Percentiles rank a stretch among this genome's conserved stretches.
Evolutionary conservation across 2,888 invertebrate species (phyloP).

Genomic region (Agriopis marginaria): DNA sequence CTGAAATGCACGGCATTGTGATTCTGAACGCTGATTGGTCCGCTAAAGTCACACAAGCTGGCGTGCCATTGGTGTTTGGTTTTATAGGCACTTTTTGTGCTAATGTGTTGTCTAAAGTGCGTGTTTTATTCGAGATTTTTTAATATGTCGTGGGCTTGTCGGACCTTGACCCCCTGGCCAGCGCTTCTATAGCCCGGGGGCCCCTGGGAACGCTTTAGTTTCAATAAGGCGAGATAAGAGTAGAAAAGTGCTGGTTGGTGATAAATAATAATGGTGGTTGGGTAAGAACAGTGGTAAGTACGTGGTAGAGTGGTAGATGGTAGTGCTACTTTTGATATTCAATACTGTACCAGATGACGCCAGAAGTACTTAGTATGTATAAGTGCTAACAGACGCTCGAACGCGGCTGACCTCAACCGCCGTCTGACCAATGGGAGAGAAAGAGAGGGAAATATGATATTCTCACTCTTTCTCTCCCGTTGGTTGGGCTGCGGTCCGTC

Average conservation of each 20-base stretch:
- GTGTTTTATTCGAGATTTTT: background rate
- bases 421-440: too few relatives aligned
- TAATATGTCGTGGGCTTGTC: background rate
- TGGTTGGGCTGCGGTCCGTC: too few relatives aligned
- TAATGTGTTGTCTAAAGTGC: background rate
- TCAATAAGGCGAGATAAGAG: conserved; percentile 21
- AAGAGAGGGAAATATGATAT: too few relatives aligned
- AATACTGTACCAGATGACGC: background rate
- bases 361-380: background rate
- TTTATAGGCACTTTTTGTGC: background rate
- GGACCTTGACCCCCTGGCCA: background rate
- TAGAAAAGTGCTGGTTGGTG: conserved; percentile 11
- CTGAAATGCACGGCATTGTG: too few relatives aligned
- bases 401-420: too few relatives aligned
- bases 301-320: too few relatives aligned
- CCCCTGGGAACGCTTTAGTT: conserved; percentile 18
- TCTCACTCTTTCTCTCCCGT: too few relatives aligned
- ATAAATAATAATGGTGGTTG: conserved; percentile 15
- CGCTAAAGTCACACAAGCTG: background rate
- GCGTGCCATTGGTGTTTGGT: background rate
- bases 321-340: background rate
- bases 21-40: background rate
- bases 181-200: background rate
- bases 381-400: too few relatives aligned
- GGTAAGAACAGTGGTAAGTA: too few relatives aligned